phyloP scores from a whole-genome alignment of 1,140 invertebrate genomes.

The Meloidogyne hapla region DNA sequence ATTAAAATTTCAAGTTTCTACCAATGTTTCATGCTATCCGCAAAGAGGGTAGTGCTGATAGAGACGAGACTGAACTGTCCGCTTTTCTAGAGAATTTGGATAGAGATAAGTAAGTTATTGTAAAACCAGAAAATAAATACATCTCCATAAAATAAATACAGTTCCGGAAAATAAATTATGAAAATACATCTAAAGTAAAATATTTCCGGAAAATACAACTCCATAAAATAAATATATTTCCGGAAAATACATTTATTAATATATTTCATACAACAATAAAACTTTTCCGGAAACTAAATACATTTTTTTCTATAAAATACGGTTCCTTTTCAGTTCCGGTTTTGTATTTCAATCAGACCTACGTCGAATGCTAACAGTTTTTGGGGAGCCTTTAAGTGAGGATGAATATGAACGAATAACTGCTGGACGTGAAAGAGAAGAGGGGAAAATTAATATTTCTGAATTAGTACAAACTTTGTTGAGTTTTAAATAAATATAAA shows the following conservation, averaged over 20 bases:
- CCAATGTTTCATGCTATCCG: constrained; percentile 11
- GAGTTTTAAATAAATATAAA: neutral
- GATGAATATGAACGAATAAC: constrained; percentile 16
- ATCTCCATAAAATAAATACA: too few species aligned
- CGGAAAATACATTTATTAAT: too few species aligned
- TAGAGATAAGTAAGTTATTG: constrained; percentile 10
- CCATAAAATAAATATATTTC: too few species aligned
- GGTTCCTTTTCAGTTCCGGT: neutral
- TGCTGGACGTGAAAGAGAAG: constrained; percentile 7
- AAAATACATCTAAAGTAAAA: too few species aligned
- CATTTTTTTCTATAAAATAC: too few species aligned
- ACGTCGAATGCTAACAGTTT: constrained; percentile 15
- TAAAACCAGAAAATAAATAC: too few species aligned
- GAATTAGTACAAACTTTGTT: constrained; percentile 17
- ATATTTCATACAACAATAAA: too few species aligned
- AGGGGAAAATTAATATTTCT: constrained; percentile 16
- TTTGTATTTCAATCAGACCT: constrained; percentile 17
- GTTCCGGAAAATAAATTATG: too few species aligned
- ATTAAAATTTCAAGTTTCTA: neutral
- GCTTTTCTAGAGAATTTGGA: constrained; percentile 24
- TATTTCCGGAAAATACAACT: too few species aligned
- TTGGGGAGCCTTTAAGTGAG: constrained; percentile 24
- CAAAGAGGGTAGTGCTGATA: constrained; percentile 15
- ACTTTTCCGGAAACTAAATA: too few species aligned
- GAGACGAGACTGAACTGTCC: constrained; percentile 17